Percentiles rank a stretch among this genome's conserved stretches.
Conservation (phyloP, 1,140 invertebrate genomes). For the Dreissena polymorpha region DNA sequence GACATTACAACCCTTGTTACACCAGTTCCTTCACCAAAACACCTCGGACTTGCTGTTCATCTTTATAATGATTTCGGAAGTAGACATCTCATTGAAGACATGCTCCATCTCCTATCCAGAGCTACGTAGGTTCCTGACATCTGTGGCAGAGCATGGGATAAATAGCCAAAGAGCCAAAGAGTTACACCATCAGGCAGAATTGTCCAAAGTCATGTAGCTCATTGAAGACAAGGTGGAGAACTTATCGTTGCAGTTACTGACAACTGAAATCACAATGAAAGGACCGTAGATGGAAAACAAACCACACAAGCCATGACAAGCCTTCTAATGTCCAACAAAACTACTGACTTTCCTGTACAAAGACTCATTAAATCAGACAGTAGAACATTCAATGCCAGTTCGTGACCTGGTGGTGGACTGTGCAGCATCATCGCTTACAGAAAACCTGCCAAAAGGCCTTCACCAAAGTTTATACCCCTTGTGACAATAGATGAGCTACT, state of each 20-base stretch:
- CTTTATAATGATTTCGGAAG: constrained; percentile 6
- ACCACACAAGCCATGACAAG: constrained; percentile 50
- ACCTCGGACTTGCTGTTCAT: constrained; percentile 18
- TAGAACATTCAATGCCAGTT: too few species aligned
- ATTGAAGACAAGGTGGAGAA: neutral
- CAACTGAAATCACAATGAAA: constrained; percentile 47
- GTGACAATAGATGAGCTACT: too few species aligned
- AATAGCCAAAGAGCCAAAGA: neutral
- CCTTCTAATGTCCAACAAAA: constrained; percentile 6
- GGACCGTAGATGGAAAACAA: constrained; percentile 36
- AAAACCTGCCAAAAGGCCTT: too few species aligned
- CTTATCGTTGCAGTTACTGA: constrained; percentile 13
- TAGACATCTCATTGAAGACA: constrained; percentile 1
- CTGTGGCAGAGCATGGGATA: neutral
- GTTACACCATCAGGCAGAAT: neutral
- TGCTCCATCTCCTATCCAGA: constrained; percentile 27
- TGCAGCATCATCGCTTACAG: too few species aligned
- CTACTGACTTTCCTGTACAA: neutral
- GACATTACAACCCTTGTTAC: constrained; percentile 10
- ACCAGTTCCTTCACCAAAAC: constrained; percentile 7
- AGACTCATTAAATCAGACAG: too few species aligned
- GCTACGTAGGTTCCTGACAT: constrained; percentile 9
- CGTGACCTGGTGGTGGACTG: too few species aligned
- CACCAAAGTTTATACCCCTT: too few species aligned
- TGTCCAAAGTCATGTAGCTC: neutral